Base-by-base conservation (phyloP, 2,888 invertebrate genomes). In the Caenorhabditis imperialis region DNA sequence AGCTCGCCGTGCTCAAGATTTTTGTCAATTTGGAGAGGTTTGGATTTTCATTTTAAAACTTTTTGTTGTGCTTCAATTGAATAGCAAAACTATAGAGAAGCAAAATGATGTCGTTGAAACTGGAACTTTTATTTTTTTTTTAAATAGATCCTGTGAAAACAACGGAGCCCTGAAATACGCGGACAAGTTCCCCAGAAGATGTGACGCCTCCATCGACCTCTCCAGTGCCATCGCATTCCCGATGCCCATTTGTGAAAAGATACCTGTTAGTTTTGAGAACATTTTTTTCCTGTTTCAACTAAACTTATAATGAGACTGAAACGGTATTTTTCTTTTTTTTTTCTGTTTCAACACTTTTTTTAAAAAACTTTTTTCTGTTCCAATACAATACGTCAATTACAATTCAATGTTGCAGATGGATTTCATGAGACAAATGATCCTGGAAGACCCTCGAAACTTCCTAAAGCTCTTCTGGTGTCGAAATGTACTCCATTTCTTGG, bases 371-470 rank as follows among this genome's bases (percentile, higher is more conserved):
- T n/a, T n/a, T n/a, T n/a, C n/a, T n/a, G n/a, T n/a, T n/a, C n/a
- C n/a, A n/a, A n/a, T n/a, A n/a, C n/a, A n/a, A n/a, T n/a, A n/a
- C n/a, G n/a, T n/a, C n/a, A n/a, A n/a, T 30, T 30, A 30, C n/a
- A n/a, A n/a, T n/a, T n/a, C n/a, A n/a, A n/a, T n/a, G n/a, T 50
- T 53, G 33, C 33, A 48, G 63, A 63, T 63, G 63, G 63, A 63
- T 16, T 54, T 48, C 48, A 33, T 65, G 1, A 38, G 63, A 18
- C 30, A 33, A 18, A 10, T 16, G 20, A 30, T 57, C 16, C 45
- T 67, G 4, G 22, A 57, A 33, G 67, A 67, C 27, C 67, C 67
- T 4, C 38, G 40, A 27, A 27, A 12, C 20, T 57, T 14, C 3
- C 30, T 57, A 20, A 67, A 67, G 14, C 16, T 67, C 14, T 67